Evolutionary conservation across 2,113 vertebrate species (phyloP).

Genomic region (Alligator mississippiensis): DNA sequence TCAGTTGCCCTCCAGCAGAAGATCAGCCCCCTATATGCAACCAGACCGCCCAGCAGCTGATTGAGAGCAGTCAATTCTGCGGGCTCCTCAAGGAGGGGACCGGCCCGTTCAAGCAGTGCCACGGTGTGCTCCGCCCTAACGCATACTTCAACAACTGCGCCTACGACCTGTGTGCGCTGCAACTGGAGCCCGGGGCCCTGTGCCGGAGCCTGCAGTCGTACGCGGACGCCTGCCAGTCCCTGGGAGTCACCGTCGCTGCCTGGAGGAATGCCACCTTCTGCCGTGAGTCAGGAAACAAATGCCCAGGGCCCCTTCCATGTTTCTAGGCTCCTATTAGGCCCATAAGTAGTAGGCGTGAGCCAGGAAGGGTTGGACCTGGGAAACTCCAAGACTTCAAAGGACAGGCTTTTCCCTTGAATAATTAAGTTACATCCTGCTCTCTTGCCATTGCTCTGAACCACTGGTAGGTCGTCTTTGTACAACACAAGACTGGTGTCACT

Average conservation of each 20-base stretch:
- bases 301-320: no score
- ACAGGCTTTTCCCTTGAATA: no score
- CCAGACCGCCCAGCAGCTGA: constrained; percentile 46
- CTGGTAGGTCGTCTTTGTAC: no score
- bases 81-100: constrained; percentile 53
- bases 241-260: constrained; percentile 29
- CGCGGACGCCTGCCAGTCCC: constrained; percentile 56
- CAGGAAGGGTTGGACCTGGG: no score
- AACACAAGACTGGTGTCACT: no score
- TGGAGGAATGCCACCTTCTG: constrained; percentile 76
- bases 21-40: constrained; percentile 62
- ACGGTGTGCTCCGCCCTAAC: constrained; percentile 30
- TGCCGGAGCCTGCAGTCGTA: constrained; percentile 72
- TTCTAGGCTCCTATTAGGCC: no score
- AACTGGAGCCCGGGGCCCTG: constrained; percentile 37
- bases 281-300: constrained; percentile 46
- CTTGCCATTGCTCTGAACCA: no score
- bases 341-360: no score
- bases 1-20: constrained; percentile 57
- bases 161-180: constrained; percentile 73
- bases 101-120: constrained; percentile 65
- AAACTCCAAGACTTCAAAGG: no score
- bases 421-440: no score
- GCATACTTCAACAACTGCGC: constrained; percentile 59
- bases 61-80: constrained; percentile 61